Conservation (phyloP, 2,888 invertebrate genomes). For the Agonopterix subpropinquella region DNA sequence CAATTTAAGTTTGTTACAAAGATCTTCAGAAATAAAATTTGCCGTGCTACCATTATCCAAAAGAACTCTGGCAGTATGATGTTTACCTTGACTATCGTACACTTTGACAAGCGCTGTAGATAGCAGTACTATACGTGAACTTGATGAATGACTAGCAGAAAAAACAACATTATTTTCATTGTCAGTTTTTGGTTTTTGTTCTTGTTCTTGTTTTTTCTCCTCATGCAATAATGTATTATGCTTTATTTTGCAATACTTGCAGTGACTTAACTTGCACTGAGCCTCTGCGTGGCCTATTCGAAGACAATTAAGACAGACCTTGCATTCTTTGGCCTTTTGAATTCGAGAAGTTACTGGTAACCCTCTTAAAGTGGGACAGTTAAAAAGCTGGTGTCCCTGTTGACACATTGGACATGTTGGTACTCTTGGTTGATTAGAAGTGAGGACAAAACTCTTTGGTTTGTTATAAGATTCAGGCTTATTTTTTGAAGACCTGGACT, state of each 20-base stretch:
- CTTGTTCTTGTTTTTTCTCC: background rate
- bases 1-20: background rate
- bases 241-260: background rate
- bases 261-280: conserved; percentile 5
- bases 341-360: conserved; percentile 8
- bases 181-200: background rate
- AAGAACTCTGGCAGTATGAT: conserved; percentile 1
- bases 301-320: conserved; percentile 14
- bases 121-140: conserved; percentile 1
- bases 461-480: no score
- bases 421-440: no score
- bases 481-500: no score
- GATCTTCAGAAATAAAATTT: conserved; percentile 6
- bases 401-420: no score
- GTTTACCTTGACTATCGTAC: background rate
- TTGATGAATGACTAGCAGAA: no score
- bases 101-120: conserved; percentile 8
- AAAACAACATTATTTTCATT: background rate
- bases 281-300: conserved; percentile 10
- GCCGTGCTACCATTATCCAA: conserved; percentile 11
- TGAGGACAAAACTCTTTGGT: no score
- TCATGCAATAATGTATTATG: conserved; percentile 10
- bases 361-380: conserved; percentile 6
- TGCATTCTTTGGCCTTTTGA: conserved; percentile 12
- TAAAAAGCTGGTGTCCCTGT: conserved; percentile 7